phyloP scores from a whole-genome alignment of 2,797 vertebrate species.

The Parotocinclus haroldoi region DNA sequence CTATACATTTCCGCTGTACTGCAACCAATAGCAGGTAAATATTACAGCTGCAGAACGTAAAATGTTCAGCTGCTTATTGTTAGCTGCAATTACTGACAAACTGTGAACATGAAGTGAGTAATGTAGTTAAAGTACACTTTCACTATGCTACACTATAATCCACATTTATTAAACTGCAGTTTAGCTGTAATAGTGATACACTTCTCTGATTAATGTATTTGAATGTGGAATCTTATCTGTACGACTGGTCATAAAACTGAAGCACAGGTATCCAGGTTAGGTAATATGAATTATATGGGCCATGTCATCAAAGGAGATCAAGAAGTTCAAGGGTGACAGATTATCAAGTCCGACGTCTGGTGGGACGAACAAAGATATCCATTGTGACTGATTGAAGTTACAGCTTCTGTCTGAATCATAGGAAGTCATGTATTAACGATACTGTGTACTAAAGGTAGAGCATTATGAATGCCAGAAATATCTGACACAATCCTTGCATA shows the following conservation, averaged over 20 bases:
- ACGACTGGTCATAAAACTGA: too few species aligned
- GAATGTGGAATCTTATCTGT: not conserved
- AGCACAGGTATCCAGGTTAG: not conserved
- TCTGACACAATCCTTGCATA: not conserved
- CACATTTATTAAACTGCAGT: too few species aligned
- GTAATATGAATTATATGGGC: constrained; percentile 18
- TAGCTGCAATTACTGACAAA: too few species aligned
- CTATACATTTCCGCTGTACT: too few species aligned
- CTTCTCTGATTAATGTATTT: too few species aligned
- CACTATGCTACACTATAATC: too few species aligned
- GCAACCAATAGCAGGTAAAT: too few species aligned
- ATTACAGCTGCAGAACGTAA: not conserved
- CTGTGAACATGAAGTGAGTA: too few species aligned
- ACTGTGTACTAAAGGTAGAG: not conserved
- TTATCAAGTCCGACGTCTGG: not conserved
- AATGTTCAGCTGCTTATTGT: not conserved
- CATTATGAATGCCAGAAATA: not conserved
- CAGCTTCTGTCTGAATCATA: not conserved
- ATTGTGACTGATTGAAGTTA: not conserved
- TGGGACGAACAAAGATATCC: not conserved
- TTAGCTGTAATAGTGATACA: too few species aligned
- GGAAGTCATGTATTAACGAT: not conserved
- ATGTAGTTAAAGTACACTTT: too few species aligned
- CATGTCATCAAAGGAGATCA: constrained; percentile 39
- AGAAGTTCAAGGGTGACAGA: constrained; percentile 2